These are phyloP conservation scores for Cynopterus sphinx DNA, from an alignment of 2,797 vertebrate species.

Conservation along the genomic window DNA sequence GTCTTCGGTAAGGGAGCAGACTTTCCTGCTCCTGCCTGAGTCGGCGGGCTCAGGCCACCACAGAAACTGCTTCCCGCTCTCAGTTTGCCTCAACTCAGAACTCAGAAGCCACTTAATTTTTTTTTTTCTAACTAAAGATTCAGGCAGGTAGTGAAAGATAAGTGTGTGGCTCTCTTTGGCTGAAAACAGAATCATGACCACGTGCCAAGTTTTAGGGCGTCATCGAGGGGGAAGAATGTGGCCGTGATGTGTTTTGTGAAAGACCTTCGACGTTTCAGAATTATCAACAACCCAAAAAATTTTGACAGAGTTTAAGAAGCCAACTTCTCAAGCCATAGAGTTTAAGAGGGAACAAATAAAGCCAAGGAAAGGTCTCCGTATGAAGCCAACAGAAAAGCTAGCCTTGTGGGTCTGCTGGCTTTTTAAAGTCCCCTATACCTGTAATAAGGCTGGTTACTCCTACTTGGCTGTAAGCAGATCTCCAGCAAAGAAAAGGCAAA, in stretches of 20 bases:
- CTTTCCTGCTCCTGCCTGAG: not conserved
- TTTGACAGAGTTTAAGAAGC: not conserved
- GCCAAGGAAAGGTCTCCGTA: not conserved
- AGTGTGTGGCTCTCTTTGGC: not conserved
- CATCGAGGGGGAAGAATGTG: not conserved
- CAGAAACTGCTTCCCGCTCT: not conserved
- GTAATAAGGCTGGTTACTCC: too few species aligned
- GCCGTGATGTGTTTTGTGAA: not conserved
- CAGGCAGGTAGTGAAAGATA: not conserved
- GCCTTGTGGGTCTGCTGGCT: not conserved
- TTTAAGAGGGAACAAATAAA: not conserved
- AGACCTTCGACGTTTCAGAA: not conserved
- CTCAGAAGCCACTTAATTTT: not conserved
- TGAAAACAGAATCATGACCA: not conserved
- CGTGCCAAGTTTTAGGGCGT: not conserved
- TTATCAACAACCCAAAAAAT: not conserved
- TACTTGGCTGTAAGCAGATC: not conserved
- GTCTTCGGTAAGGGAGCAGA: not conserved
- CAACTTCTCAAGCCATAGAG: not conserved
- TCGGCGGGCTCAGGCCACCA: rapidly evolving
- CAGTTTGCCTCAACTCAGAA: not conserved
- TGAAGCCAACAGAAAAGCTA: not conserved
- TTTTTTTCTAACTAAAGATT: not conserved
- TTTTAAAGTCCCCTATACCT: not conserved
- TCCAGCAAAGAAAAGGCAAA: not conserved